A percentile compares a stretch with the other conserved stretches of the same genome.
phyloP scores from a whole-genome alignment of 1,140 invertebrate species.

The Drosophila miranda region DNA sequence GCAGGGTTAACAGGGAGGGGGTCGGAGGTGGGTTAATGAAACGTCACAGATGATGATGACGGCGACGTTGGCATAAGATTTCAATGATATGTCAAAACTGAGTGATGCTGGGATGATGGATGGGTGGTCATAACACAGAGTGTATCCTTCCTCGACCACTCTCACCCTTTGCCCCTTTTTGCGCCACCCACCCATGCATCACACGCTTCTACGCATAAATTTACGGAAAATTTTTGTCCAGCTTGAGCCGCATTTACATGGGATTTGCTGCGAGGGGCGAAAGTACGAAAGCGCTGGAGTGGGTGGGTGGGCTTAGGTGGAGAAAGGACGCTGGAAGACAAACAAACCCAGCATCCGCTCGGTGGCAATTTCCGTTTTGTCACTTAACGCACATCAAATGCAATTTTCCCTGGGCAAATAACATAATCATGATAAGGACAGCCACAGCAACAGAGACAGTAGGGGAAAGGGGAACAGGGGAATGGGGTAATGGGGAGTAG shows the following conservation, averaged over 20 bases:
- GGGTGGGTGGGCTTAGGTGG: constrained; percentile 24
- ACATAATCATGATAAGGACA: constrained; percentile 59
- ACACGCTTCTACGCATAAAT: constrained; percentile 75
- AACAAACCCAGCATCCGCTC: constrained; percentile 66
- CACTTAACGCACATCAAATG: constrained; percentile 72
- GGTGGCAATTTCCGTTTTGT: constrained; percentile 67
- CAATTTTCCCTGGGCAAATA: constrained; percentile 75
- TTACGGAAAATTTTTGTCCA: constrained; percentile 57
- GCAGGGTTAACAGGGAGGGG: not conserved
- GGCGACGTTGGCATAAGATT: constrained; percentile 69
- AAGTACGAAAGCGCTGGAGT: not conserved
- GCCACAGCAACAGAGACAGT: too few species aligned
- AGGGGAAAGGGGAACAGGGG: too few species aligned
- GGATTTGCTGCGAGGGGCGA: constrained; percentile 38
- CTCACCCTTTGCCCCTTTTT: constrained; percentile 10
- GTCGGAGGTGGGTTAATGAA: constrained; percentile 68
- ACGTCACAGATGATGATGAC: constrained; percentile 76
- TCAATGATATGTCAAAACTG: constrained; percentile 81
- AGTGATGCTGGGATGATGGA: constrained; percentile 75
- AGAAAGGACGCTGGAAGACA: constrained; percentile 38
- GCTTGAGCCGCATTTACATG: constrained; percentile 74
- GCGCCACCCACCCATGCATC: constrained; percentile 46
- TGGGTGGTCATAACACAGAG: constrained; percentile 57
- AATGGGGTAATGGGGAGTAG: too few species aligned
- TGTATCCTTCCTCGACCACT: constrained; percentile 34